Evolutionary conservation across 2,797 vertebrate species (phyloP), one percentile per base, ranked within the genome.

Genomic region (Nannoperca obscura): DNA sequence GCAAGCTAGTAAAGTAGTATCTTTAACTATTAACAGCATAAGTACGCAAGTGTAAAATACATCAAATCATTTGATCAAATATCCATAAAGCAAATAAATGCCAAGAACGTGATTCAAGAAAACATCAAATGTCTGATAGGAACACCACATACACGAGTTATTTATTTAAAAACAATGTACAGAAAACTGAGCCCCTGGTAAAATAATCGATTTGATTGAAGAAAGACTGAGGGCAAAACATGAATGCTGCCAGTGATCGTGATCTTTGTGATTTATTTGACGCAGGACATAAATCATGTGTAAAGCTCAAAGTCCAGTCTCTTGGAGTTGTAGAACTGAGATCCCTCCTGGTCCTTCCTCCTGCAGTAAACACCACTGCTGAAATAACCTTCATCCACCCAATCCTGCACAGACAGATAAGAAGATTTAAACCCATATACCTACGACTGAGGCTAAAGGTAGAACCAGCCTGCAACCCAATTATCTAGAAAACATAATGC

Each of bases 321-420:
- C 85, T 90, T 97, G 40, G 97, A 98, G 92, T 95, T 97, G 95
- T 98, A 98, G 95, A 97, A 98, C 75, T 96, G 96, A 59, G 95
- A 91, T 4, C 93, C 95, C 0, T 94, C 93, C 71, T 97, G 95
- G 68, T 95, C 95, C 42, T 96, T 63, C 83, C 95, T 96, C 87
- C 96, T 95, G 90, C 97, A 98, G 93, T 97, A 97, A 46, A 98
- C 96, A 0, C 97, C 97, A 0, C 93, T 95, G 14, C 95, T 95
- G 87, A 98, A 98, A 86, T 97, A 97, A 81, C 96, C 97, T 79
- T 97, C 96, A 27, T 96, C 95, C 86, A 97, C 97, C 97, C 97
- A 98, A 40, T 91, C 96, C 97, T 98, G 92, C 2, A 87, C 78
- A 74, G 86, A 90, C 52, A 90, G 19, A 86, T 14, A 82, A 15